phyloP scores from a whole-genome alignment of 2,888 invertebrate genomes.

The Pseudococcus viburni region DNA sequence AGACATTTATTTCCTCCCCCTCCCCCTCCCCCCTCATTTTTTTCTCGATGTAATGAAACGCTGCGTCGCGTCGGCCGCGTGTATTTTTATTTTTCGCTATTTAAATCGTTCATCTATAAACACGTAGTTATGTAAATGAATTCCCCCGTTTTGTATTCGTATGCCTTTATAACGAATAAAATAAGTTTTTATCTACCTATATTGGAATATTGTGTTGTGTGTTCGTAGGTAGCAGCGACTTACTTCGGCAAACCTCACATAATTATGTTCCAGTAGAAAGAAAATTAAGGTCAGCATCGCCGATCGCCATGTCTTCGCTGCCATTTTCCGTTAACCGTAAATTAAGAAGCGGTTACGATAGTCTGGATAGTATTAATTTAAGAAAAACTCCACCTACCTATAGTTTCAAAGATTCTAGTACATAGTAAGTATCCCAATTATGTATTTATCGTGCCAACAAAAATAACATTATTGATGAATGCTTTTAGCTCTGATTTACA shows the following conservation, averaged over 20 bases:
- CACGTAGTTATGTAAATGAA: conserved; percentile 44
- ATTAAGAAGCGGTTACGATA: conserved; percentile 71
- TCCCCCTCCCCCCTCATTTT: neutral
- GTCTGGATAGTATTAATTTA: conserved; percentile 73
- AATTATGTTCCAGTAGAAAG: conserved; percentile 75
- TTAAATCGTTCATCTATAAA: neutral
- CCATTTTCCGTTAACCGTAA: conserved; percentile 69
- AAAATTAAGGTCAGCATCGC: conserved; percentile 75
- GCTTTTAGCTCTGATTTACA: no score
- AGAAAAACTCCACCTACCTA: conserved; percentile 72
- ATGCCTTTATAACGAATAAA: neutral
- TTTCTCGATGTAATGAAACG: neutral
- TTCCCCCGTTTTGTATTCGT: neutral
- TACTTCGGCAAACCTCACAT: conserved; percentile 62
- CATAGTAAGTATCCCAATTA: conserved; percentile 37
- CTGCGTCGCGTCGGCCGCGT: neutral
- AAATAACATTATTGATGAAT: no score
- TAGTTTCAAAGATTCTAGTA: conserved; percentile 64
- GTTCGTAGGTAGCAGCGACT: conserved; percentile 74
- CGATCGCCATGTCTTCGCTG: conserved; percentile 77
- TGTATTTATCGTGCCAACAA: no score
- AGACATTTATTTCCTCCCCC: neutral
- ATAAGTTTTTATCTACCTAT: neutral
- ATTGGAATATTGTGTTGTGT: neutral
- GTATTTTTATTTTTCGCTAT: neutral